Percentiles rank a stretch among this genome's conserved stretches.
phyloP scores from a whole-genome alignment of 2,888 invertebrate species.

The Sminthurinus aureus region DNA sequence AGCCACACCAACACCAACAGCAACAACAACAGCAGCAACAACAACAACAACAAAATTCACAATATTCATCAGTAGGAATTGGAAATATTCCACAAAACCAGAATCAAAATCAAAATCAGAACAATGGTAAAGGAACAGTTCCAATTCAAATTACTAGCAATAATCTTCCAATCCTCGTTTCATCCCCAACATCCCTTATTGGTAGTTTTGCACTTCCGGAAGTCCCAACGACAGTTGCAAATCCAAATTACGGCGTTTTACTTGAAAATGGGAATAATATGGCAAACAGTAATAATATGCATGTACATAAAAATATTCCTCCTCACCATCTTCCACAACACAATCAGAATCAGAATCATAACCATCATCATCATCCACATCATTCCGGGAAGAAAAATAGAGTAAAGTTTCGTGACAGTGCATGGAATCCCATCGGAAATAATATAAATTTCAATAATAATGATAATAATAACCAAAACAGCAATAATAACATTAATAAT shows the following conservation, averaged over 20 bases:
- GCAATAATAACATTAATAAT: neutral
- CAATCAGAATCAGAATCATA: constrained; percentile 9
- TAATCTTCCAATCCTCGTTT: constrained; percentile 18
- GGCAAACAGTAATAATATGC: neutral
- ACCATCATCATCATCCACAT: constrained; percentile 4
- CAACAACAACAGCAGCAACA: neutral
- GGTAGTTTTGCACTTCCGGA: constrained; percentile 33
- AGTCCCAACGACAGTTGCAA: constrained; percentile 23
- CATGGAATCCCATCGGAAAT: constrained; percentile 29
- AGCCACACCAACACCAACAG: neutral
- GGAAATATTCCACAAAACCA: neutral
- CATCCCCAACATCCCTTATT: constrained; percentile 29
- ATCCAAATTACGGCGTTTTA: constrained; percentile 31
- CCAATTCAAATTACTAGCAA: neutral
- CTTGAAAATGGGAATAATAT: constrained; percentile 19
- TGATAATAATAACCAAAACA: neutral
- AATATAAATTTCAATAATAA: neutral
- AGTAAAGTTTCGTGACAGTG: constrained; percentile 1
- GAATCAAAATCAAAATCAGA: neutral
- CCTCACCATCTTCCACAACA: neutral
- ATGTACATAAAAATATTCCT: neutral
- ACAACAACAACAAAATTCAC: neutral
- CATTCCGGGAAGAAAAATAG: constrained; percentile 5
- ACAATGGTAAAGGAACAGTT: no score
- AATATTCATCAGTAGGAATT: neutral